Percentiles rank a stretch among this genome's conserved stretches.
Conservation (phyloP, 2,888 invertebrate genomes). For the Melieria omissa region DNA sequence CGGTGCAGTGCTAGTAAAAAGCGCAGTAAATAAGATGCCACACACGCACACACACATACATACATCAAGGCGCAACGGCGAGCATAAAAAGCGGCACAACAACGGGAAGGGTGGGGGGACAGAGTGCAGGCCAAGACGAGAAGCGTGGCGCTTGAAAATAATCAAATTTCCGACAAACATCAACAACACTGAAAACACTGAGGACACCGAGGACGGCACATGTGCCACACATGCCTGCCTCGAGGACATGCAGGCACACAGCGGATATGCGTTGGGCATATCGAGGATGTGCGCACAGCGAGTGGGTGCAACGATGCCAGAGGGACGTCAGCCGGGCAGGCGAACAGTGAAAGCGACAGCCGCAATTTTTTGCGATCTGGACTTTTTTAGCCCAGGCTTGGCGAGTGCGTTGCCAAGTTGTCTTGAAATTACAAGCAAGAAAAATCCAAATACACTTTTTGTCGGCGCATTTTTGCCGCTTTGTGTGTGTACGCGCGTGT, state of each 20-base stretch:
- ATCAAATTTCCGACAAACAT: constrained; percentile 34
- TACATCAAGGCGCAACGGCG: constrained; percentile 7
- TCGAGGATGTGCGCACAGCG: no score
- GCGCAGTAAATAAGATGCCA: constrained; percentile 25
- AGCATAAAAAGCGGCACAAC: constrained; percentile 15
- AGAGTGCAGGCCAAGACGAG: neutral
- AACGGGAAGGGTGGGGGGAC: neutral
- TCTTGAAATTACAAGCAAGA: no score
- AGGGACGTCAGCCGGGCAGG: no score
- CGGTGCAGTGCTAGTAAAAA: constrained; percentile 2
- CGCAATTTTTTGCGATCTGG: no score
- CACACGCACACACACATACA: neutral
- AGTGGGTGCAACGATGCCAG: no score
- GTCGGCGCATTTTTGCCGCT: neutral
- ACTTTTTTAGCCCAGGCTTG: no score
- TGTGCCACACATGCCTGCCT: constrained; percentile 3
- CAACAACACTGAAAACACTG: neutral
- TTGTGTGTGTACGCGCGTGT: constrained; percentile 16
- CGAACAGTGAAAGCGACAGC: no score
- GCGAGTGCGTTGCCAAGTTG: no score
- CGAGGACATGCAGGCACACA: constrained; percentile 4
- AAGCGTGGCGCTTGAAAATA: constrained; percentile 27
- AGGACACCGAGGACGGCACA: neutral
- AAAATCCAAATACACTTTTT: no score
- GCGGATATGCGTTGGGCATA: no score